Base-by-base conservation (phyloP, 2,113 vertebrate genomes). In the Nycticryphes semicollaris region DNA sequence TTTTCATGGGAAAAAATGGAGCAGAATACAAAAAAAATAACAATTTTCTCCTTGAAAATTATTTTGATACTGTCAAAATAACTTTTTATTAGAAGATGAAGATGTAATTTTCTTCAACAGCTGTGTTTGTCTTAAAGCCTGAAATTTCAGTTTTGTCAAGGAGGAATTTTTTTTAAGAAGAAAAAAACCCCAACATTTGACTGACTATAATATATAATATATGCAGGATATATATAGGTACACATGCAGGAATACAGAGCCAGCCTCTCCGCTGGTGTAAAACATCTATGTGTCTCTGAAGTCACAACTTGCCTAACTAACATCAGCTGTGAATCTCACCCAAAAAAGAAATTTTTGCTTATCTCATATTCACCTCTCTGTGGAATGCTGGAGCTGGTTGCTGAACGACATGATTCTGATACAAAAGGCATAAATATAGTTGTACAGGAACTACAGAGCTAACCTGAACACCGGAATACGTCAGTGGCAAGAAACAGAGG, bases 211-310 rank as follows among this genome's bases (percentile, higher is more conserved):
- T 93, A 91, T 93, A 91, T 95, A 89, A 94, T 90, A 94, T 96
- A 97, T 94, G 91, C 93, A 94, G 87, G 84, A 95, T 97, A 97
- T 95, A 96, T 96, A 94, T 96, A 96, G 89, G 84, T 91, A 91
- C 87, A 95, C 94, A 96, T 96, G 96, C 96, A 97, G 91, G 84
- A 97, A 87, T 89, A 97, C 84, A 93, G 94, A 92, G 80, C 94
- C 90, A 95, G 90, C 89, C 95, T 75, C 86, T 89, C 81, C 4
- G 28, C 73, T 90, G 84, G 83, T 93, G 39, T 92, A 89, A 84
- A 91, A 88, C 48, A 68, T 93, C 60, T 47, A 90, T 64, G 76
- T 90, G 88, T 77, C 83, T 96, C 93, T 92, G 83, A 89, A 96
- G 95, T 96, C 80, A 84, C 91, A 91, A 93, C 76, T 92, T 95